A percentile compares a stretch with the other conserved stretches of the same genome.
phyloP scores from a whole-genome alignment of 53 echinoderm and acorn worm species.

The Zoroaster sp. region DNA sequence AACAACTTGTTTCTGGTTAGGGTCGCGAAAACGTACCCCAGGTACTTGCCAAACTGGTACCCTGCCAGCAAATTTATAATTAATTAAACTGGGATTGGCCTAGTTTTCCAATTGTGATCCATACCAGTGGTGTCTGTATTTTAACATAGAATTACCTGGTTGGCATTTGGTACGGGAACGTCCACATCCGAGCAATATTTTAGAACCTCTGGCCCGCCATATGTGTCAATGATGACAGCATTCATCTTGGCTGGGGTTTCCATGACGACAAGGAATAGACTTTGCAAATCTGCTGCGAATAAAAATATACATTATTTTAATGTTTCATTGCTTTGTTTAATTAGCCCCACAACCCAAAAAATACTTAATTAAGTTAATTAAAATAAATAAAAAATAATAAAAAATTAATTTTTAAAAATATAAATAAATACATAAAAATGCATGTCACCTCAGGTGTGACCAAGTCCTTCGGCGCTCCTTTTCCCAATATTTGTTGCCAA shows the following conservation, averaged over 20 bases:
- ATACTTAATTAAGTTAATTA: too few relatives aligned
- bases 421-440: too few relatives aligned
- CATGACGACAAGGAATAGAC: not conserved
- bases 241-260: conserved; percentile 45
- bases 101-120: not conserved
- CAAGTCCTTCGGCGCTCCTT: too few relatives aligned
- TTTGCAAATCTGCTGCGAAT: too few relatives aligned
- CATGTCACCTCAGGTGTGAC: too few relatives aligned
- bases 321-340: too few relatives aligned
- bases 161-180: conserved; percentile 70
- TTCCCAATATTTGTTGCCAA: too few relatives aligned
- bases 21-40: not conserved
- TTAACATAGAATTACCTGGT: conserved; percentile 53
- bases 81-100: not conserved
- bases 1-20: not conserved
- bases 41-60: not conserved
- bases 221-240: conserved; percentile 74
- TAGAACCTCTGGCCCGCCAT: conserved; percentile 82
- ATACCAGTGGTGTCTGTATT: not conserved
- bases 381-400: too few relatives aligned
- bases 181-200: conserved; percentile 54
- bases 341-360: too few relatives aligned
- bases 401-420: too few relatives aligned
- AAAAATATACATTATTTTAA: too few relatives aligned
- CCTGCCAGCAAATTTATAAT: not conserved